Conservation (phyloP, 2,797 vertebrate species). For the Pangasius sanitwongsei region DNA sequence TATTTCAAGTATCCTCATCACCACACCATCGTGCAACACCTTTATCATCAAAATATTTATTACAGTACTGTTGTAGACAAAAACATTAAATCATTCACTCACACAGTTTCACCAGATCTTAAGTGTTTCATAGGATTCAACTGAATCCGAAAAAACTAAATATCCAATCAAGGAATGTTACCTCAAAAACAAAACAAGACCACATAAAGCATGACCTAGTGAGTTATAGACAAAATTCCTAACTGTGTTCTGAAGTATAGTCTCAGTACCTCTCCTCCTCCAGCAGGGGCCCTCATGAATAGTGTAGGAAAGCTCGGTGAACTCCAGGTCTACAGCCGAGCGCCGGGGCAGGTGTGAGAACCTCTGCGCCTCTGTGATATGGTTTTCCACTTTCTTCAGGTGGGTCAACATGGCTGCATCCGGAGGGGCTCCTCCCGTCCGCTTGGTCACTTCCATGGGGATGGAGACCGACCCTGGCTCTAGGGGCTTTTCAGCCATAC, state of each 20-base stretch:
- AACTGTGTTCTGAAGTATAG: background rate
- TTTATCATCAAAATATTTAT: background rate
- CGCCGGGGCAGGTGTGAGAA: slow-evolving; percentile 96
- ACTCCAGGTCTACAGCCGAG: slow-evolving; percentile 93
- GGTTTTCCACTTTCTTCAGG: slow-evolving; percentile 98
- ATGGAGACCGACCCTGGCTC: slow-evolving; percentile 83
- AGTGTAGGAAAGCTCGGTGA: slow-evolving; percentile 92
- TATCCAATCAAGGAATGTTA: background rate
- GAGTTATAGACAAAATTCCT: background rate
- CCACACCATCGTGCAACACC: background rate
- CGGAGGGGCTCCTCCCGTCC: slow-evolving; percentile 70
- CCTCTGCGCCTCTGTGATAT: slow-evolving; percentile 95
- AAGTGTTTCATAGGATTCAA: background rate
- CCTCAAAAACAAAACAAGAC: background rate
- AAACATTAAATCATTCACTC: background rate
- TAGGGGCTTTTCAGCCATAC: slow-evolving; percentile 89
- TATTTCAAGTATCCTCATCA: background rate
- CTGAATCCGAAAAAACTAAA: background rate
- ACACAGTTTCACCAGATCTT: background rate
- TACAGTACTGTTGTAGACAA: background rate
- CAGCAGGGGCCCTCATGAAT: slow-evolving; percentile 95
- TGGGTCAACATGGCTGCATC: slow-evolving; percentile 89
- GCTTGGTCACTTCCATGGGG: slow-evolving; percentile 89
- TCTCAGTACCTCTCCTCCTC: slow-evolving; percentile 87
- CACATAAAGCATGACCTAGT: background rate